Conservation (phyloP, 2,113 vertebrate species). For the Microtus richardsoni region DNA sequence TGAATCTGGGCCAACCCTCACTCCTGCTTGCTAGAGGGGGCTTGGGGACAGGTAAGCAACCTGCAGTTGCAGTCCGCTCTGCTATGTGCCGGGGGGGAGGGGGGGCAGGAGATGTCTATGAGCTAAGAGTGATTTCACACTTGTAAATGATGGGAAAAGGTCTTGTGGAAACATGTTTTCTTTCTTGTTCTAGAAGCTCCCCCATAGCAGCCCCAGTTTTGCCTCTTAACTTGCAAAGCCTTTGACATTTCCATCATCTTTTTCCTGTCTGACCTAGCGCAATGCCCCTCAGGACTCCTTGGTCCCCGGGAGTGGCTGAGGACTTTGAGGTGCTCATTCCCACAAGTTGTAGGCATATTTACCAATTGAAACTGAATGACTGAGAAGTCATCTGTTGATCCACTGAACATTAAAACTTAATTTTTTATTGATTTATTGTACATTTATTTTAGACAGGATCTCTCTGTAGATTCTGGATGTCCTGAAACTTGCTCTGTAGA, state of each 20-base stretch:
- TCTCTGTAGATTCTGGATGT: not conserved
- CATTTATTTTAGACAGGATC: not conserved
- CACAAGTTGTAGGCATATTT: not conserved
- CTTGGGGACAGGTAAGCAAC: not conserved
- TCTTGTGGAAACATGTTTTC: not conserved
- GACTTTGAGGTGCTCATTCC: not conserved
- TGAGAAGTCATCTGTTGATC: not conserved
- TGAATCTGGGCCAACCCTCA: not conserved
- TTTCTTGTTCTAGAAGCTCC: not conserved
- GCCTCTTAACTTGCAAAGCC: not conserved
- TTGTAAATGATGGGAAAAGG: not conserved
- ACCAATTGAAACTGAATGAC: not conserved
- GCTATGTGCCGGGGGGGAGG: accelerated
- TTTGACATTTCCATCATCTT: not conserved
- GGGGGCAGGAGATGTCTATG: no score
- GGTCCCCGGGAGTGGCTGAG: not conserved
- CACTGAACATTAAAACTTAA: not conserved
- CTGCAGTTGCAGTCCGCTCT: accelerated
- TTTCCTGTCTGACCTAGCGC: not conserved
- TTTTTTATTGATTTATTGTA: not conserved
- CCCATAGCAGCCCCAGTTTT: not conserved
- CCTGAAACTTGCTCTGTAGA: not conserved
- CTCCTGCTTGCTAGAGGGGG: not conserved
- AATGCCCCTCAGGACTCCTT: not conserved
- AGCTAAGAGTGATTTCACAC: not conserved